Base-by-base conservation (phyloP, 2,888 invertebrate species). In the Zelleria hepariella region DNA sequence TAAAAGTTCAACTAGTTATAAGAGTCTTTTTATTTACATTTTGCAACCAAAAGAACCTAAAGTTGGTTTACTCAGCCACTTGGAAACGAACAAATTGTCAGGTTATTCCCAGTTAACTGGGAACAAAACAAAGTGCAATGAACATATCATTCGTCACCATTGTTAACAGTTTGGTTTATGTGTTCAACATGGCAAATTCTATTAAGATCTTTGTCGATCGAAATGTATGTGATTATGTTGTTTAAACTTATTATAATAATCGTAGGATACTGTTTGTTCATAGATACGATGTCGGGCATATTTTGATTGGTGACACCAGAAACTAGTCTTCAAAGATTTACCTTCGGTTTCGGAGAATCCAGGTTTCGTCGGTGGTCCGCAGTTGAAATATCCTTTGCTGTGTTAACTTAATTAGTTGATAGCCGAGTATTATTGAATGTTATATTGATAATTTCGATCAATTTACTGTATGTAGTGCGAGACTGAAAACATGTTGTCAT, bases 61-160 rank as follows among this genome's bases (percentile, higher is more conserved):
- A 24, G 53, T 53, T 25, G 5, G 48, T 48, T 24, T 47, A 23
- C 18, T 26, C 57, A 47, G n/a, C 4, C 48, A 23, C 32, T 42
- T 42, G 32, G 15, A 42, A 42, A 42, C 18, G 20, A 48, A 57
- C 15, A 48, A 48, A 15, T 47, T n/a, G 54, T 54, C 27, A 54
- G 26, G 57, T 57, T 57, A 48, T 58, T 57, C 51, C 58, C 51
- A 51, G 58, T 49, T 7, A 51, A 58, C 56, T 59, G 59, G 62
- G 59, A 61, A 57, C 21, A 53, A 51, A 53, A 56, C 32, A 57
- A 60, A 62, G 64, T 65, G 66, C 65, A 64, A 63, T 64, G 61
- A 60, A 68, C 67, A 68, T 68, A 68, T 68, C 68, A 68, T 49
- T 49, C 15, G 10, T 15, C 32, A 32, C 32, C 15, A 15, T 42